Percentiles rank a stretch among this genome's conserved stretches.
Conservation (phyloP, 2,888 invertebrate genomes). For the Sinodicranocentrus sp. region DNA sequence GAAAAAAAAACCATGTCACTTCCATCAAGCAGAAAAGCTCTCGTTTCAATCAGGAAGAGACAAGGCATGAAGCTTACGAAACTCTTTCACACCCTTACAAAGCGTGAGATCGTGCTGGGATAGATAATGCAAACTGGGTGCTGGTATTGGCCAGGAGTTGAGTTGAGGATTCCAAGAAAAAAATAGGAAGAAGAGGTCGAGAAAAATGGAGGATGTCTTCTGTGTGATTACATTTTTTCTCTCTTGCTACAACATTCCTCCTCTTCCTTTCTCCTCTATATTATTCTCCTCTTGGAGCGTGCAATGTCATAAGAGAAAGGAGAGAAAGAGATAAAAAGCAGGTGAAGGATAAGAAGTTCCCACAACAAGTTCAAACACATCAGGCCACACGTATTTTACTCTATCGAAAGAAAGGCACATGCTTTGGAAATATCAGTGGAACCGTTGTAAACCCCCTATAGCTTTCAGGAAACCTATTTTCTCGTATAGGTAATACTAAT, state of each 20-base stretch:
- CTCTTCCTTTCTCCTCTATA: conserved; percentile 15
- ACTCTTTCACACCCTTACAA: conserved; percentile 34
- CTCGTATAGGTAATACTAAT: neutral
- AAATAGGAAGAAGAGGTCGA: conserved; percentile 27
- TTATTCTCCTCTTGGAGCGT: conserved; percentile 16
- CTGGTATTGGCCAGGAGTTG: neutral
- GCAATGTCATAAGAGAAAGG: conserved; percentile 30
- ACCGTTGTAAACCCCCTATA: neutral
- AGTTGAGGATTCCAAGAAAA: neutral
- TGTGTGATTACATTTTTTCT: conserved; percentile 47
- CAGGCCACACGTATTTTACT: too few species aligned
- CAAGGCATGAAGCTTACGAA: conserved; percentile 44
- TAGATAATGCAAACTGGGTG: conserved; percentile 38
- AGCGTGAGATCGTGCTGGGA: conserved; percentile 44
- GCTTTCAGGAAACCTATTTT: neutral
- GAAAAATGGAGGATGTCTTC: conserved; percentile 49
- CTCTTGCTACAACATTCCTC: neutral
- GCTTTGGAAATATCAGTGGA: neutral
- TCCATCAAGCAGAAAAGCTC: conserved; percentile 1
- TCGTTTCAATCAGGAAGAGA: conserved; percentile 32
- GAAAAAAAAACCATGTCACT: conserved; percentile 1
- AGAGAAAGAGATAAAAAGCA: conserved; percentile 4
- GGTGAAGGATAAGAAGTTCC: conserved; percentile 45
- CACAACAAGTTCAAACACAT: conserved; percentile 6
- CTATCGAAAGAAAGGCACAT: too few species aligned